A percentile compares a stretch with the other conserved stretches of the same genome.
Evolutionary conservation across 2,888 invertebrate genomes (phyloP).

Genomic region (Lycophotia porphyrea): DNA sequence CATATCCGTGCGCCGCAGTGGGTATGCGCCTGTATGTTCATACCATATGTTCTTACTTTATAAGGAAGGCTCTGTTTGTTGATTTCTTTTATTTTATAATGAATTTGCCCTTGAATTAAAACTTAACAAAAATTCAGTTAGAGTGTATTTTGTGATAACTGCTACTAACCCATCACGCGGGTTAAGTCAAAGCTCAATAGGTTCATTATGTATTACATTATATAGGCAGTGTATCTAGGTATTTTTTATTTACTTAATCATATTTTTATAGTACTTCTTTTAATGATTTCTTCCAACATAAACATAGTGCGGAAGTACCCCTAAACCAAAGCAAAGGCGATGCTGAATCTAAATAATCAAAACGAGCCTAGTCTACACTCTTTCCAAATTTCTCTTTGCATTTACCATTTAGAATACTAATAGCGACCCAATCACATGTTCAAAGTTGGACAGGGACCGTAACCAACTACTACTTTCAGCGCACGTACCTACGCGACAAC

Average conservation of each 20-base stretch:
- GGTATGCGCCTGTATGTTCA: no score
- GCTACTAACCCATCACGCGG: no score
- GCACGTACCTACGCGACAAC: slow-evolving; percentile 13
- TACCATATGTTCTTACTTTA: neutral
- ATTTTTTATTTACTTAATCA: neutral
- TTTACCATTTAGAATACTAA: slow-evolving; percentile 65
- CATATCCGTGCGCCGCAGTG: no score
- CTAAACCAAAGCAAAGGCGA: neutral
- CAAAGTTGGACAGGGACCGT: neutral
- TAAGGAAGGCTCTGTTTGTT: neutral
- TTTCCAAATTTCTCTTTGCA: slow-evolving; percentile 65
- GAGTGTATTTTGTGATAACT: neutral
- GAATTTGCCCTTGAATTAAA: slow-evolving; percentile 16
- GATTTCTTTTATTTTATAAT: slow-evolving; percentile 4
- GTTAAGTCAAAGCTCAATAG: neutral
- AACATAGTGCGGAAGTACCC: slow-evolving; percentile 11
- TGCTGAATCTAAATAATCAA: slow-evolving; percentile 37
- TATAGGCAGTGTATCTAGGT: neutral
- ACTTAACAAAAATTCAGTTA: slow-evolving; percentile 2
- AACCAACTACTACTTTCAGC: neutral
- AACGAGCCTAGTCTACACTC: slow-evolving; percentile 39
- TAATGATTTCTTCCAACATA: neutral
- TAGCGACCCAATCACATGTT: slow-evolving; percentile 53
- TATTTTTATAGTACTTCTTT: neutral
- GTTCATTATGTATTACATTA: neutral